A percentile compares a stretch with the other conserved stretches of the same genome.
Evolutionary conservation across 2,888 invertebrate genomes (phyloP).

Genomic region (Entomobrya proxima): DNA sequence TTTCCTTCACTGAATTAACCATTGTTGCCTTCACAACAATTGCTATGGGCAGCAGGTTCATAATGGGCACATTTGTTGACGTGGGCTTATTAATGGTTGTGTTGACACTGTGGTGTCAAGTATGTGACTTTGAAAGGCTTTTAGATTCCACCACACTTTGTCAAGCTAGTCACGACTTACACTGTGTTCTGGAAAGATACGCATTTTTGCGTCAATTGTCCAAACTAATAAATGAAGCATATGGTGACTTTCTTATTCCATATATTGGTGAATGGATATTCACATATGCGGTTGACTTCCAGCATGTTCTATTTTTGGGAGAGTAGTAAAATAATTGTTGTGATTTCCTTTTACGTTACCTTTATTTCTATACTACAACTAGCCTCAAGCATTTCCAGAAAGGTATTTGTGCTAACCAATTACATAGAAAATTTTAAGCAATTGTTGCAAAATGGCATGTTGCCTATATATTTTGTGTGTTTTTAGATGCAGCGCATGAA

Average conservation of each 20-base stretch:
- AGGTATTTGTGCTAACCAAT: too few relatives aligned
- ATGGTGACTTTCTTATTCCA: conserved; percentile 35
- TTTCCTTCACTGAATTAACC: too few relatives aligned
- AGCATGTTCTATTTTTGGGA: conserved; percentile 53
- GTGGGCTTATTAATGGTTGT: conserved; percentile 10
- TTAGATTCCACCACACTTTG: neutral
- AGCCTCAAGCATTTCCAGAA: conserved; percentile 35
- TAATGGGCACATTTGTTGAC: conserved; percentile 52
- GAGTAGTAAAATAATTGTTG: conserved; percentile 26
- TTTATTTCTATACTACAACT: conserved; percentile 20
- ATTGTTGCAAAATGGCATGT: too few relatives aligned
- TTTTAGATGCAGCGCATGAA: too few relatives aligned
- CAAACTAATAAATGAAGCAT: conserved; percentile 7
- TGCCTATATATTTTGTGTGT: too few relatives aligned
- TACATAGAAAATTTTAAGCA: too few relatives aligned
- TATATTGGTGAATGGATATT: conserved; percentile 54
- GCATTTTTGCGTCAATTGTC: conserved; percentile 24
- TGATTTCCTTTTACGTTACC: conserved; percentile 29
- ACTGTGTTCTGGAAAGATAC: neutral
- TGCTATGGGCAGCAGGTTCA: too few relatives aligned
- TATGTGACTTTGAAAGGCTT: conserved; percentile 8
- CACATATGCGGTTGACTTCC: conserved; percentile 57
- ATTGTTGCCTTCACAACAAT: too few relatives aligned
- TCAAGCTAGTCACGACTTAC: neutral
- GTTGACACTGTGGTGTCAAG: conserved; percentile 35